Conservation (phyloP, 2,113 vertebrate species). For the Azemiops feae region DNA sequence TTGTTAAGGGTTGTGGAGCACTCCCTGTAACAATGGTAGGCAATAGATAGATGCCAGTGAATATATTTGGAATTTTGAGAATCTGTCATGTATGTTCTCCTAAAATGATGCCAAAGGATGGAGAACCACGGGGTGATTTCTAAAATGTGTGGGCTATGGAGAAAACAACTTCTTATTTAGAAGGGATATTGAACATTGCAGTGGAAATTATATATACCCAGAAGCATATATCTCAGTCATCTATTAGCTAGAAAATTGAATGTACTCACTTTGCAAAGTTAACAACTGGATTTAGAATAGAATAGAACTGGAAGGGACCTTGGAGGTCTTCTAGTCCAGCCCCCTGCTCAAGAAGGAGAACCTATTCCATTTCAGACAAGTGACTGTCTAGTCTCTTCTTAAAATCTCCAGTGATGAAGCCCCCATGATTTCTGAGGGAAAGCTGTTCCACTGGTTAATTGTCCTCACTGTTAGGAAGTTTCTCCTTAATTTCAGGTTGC, state of each 20-base stretch:
- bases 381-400: no score
- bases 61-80: background rate
- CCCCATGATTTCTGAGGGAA: no score
- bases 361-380: no score
- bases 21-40: background rate
- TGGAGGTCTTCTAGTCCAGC: no score
- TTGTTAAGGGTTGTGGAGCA: background rate
- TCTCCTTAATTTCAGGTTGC: no score
- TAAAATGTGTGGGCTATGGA: background rate
- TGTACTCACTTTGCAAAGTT: background rate
- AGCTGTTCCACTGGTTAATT: no score
- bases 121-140: background rate
- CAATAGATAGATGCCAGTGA: background rate
- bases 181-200: background rate
- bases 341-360: no score
- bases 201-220: background rate
- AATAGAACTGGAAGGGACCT: no score
- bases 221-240: no score
- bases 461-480: no score
- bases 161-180: background rate
- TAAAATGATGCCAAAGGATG: background rate
- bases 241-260: background rate
- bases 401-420: no score
- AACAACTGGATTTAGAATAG: background rate
- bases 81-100: background rate